These are phyloP conservation scores for Eupleurogrammus muticus DNA, from an alignment of 2,797 vertebrate species.

Conservation along the genomic window DNA sequence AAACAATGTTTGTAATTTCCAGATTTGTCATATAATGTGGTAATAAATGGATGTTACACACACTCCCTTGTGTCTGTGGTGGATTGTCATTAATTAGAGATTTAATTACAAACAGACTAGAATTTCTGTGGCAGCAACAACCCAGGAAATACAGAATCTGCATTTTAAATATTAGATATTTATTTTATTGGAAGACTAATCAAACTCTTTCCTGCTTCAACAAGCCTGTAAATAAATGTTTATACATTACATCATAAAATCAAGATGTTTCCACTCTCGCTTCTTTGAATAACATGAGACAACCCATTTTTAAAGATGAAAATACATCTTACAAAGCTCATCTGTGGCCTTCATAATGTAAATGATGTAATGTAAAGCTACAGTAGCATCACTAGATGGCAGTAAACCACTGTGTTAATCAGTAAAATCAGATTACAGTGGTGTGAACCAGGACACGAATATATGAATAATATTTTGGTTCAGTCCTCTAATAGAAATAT, in stretches of 20 bases:
- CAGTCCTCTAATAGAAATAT: background rate
- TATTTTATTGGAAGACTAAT: background rate
- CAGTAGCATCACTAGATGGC: slow-evolving; percentile 60
- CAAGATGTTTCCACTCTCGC: background rate
- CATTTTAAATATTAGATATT: background rate
- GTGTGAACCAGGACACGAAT: background rate
- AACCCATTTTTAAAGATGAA: background rate
- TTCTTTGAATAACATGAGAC: background rate
- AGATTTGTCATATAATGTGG: slow-evolving; percentile 85
- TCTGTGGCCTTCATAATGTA: background rate
- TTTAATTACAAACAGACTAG: background rate
- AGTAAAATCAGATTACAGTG: background rate
- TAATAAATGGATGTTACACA: slow-evolving; percentile 87
- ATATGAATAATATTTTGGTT: background rate
- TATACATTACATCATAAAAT: background rate
- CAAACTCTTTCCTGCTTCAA: background rate
- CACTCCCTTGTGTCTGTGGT: slow-evolving; percentile 29
- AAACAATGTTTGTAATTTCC: slow-evolving; percentile 83
- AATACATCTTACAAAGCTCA: background rate
- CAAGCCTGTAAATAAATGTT: background rate
- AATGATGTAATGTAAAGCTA: background rate
- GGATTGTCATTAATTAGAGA: background rate
- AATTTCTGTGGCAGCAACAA: background rate
- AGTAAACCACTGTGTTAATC: slow-evolving; percentile 19
- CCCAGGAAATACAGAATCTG: background rate